Evolutionary conservation across 1,140 invertebrate species (phyloP).

Genomic region (Rhizoglyphus robini): DNA sequence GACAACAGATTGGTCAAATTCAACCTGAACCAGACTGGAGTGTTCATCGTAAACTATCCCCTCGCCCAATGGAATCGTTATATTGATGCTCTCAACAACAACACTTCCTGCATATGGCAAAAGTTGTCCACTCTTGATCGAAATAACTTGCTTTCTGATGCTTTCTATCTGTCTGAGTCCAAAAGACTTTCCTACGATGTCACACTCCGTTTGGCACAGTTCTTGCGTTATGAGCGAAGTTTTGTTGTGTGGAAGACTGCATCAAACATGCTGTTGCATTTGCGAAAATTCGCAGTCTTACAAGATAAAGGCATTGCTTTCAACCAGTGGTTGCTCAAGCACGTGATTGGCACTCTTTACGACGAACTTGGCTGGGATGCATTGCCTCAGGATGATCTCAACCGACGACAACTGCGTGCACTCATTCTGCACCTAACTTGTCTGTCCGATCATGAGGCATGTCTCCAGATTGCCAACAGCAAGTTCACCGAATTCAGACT

Average conservation of each 20-base stretch:
- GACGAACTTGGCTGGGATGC: conserved; percentile 3
- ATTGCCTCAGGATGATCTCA: neutral
- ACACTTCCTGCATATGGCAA: neutral
- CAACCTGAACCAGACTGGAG: conserved; percentile 39
- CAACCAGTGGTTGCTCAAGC: neutral
- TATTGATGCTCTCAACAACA: conserved; percentile 5
- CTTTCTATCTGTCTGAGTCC: conserved; percentile 33
- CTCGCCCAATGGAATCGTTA: conserved; percentile 4
- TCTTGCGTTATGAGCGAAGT: neutral
- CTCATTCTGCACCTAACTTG: neutral
- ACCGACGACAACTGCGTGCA: neutral
- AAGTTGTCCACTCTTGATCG: conserved; percentile 23
- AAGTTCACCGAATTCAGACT: neutral
- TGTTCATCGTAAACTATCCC: conserved; percentile 65
- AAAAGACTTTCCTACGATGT: conserved; percentile 26
- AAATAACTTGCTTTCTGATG: conserved; percentile 33
- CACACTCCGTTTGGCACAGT: conserved; percentile 26
- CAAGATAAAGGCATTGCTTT: neutral
- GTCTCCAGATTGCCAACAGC: neutral
- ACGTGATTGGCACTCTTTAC: neutral
- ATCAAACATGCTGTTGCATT: neutral
- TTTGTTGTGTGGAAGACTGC: neutral
- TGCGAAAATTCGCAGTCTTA: neutral
- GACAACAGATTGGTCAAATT: conserved; percentile 50
- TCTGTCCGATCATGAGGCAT: neutral